A percentile compares a stretch with the other conserved stretches of the same genome.
These are phyloP conservation scores for Idaea biselata DNA, from an alignment of 2,888 invertebrate species.

Conservation along the genomic window DNA sequence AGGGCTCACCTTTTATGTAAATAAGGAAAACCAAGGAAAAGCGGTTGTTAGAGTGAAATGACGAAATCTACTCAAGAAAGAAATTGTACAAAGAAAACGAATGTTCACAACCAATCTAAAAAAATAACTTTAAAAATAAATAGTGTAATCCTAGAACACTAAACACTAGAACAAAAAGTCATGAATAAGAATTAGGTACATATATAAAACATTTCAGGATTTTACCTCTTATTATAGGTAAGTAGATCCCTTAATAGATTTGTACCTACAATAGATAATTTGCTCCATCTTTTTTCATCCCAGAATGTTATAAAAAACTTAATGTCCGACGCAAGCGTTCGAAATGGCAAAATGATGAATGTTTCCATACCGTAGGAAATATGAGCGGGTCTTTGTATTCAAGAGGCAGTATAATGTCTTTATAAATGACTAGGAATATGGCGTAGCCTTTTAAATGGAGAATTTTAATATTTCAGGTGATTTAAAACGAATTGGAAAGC, in stretches of 20 bases:
- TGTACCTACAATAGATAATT: neutral
- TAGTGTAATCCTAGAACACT: neutral
- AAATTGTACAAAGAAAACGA: neutral
- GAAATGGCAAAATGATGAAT: conserved; percentile 4
- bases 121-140: neutral
- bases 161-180: too few species aligned
- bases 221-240: too few species aligned
- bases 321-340: conserved; percentile 3
- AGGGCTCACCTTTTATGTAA: conserved; percentile 16
- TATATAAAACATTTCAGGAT: too few species aligned
- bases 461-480: conserved; percentile 1
- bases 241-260: neutral
- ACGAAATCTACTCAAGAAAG: neutral
- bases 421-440: neutral
- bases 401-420: neutral
- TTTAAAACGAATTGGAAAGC: conserved; percentile 20
- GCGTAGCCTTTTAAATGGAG: neutral
- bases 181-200: too few species aligned
- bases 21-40: conserved; percentile 5
- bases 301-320: conserved; percentile 1
- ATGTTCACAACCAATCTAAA: neutral
- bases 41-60: neutral
- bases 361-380: conserved; percentile 2
- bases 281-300: neutral
- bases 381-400: neutral